Conservation (phyloP, 1,140 invertebrate species). For the Eueides isabella region DNA sequence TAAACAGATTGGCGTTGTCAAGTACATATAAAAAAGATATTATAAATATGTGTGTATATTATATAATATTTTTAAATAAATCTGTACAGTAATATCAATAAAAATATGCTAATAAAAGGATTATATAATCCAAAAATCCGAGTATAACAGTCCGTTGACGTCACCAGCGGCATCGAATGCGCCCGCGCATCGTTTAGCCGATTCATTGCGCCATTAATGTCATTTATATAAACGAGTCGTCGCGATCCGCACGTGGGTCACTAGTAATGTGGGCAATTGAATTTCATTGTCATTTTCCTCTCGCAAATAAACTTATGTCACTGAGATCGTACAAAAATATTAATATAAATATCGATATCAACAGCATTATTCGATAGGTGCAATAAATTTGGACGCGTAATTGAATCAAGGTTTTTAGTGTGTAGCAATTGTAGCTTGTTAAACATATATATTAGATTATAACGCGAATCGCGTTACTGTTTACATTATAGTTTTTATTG, state of each 20-base stretch:
- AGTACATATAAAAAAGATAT: no score
- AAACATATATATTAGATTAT: not conserved
- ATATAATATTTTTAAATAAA: no score
- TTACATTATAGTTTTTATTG: not conserved
- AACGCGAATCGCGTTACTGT: not conserved
- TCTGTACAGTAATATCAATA: no score
- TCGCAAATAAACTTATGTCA: conserved; percentile 68
- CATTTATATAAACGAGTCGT: conserved; percentile 60
- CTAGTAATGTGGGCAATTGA: conserved; percentile 71
- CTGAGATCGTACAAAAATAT: conserved; percentile 28
- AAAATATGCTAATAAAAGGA: no score
- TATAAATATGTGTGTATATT: no score
- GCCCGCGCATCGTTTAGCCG: conserved; percentile 73
- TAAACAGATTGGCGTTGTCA: no score
- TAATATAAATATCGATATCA: conserved; percentile 8
- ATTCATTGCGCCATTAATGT: conserved; percentile 67
- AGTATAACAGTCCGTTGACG: conserved; percentile 48
- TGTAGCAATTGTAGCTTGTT: not conserved
- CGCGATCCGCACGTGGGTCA: conserved; percentile 61
- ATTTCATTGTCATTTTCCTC: conserved; percentile 79
- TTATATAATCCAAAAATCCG: conserved; percentile 16
- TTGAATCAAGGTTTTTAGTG: conserved; percentile 9
- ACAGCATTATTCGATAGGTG: not conserved
- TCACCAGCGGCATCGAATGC: conserved; percentile 59
- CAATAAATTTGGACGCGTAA: not conserved